Percentiles rank a stretch among this genome's conserved stretches.
Conservation (phyloP, 2,797 vertebrate species). For the Coracias cyanogaster region DNA sequence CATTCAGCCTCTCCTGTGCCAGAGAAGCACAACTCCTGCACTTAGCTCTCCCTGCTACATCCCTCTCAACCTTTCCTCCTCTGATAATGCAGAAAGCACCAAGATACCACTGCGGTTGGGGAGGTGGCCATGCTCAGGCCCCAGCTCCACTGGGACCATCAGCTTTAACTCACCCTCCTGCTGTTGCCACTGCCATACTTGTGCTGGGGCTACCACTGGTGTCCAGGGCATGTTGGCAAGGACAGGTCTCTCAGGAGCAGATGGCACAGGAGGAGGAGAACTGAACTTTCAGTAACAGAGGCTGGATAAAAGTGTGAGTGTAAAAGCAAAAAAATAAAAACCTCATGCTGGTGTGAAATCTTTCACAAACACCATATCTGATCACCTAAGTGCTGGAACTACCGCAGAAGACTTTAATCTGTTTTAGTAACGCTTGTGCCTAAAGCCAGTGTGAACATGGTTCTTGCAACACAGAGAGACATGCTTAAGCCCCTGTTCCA, state of each 20-base stretch:
- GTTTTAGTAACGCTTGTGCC: background rate
- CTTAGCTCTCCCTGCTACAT: background rate
- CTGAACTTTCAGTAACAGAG: background rate
- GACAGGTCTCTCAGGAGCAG: background rate
- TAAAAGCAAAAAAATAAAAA: background rate
- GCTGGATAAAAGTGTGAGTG: background rate
- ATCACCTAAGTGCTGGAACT: background rate
- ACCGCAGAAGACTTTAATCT: background rate
- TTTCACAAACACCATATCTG: background rate
- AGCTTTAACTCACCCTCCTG: background rate
- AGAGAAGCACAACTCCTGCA: background rate
- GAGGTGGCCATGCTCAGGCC: background rate
- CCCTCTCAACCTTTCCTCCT: background rate
- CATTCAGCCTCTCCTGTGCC: background rate
- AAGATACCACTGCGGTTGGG: rapidly evolving
- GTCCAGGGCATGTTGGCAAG: background rate
- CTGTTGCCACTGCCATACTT: background rate
- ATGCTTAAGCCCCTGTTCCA: background rate
- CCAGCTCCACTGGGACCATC: background rate
- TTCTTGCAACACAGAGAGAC: background rate
- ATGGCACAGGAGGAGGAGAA: background rate
- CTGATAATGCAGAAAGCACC: background rate
- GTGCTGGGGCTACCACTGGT: rapidly evolving
- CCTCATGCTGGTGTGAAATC: background rate
- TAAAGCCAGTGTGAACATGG: background rate